Base-by-base conservation (phyloP, 2,888 invertebrate species). In the Parascotia fuliginaria region DNA sequence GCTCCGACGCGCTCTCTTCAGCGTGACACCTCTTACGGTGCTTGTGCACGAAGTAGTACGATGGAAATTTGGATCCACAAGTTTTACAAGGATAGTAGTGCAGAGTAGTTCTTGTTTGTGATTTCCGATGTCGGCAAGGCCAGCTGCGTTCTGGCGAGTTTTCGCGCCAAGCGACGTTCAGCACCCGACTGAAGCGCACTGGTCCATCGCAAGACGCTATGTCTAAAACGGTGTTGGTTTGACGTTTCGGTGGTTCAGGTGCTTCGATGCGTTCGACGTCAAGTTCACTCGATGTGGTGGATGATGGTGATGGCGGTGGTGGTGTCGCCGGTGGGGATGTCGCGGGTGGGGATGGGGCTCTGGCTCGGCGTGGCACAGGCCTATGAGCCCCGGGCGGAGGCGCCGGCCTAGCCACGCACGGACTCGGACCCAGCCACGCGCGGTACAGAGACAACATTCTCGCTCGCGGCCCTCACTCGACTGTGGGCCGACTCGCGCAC, bases 21-120 rank as follows among this genome's bases (percentile, higher is more conserved):
- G 95, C 95, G 78, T 98, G 97, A 75, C 97, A 97, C 72, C 96
- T 86, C 87, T 97, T 97, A 42, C 97, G 92, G 80, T 98, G 98
- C 77, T 98, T 98, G 81, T 98, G 97, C 15, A 97, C 97, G 89
- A 98, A 98, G 87, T 98, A 98, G 81, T 98, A 98, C 63, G 97
- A 97, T 0, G 98, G 98, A 81, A 98, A 98, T 83, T 97, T 97
- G 70, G 95, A 96, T 13, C 98, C 97, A 84, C 98, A 98, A 0
- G 96, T 97, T 87, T 97, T 98, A 87, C 98, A 98, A 0, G 98
- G 97, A 86, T 97, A 98, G 89, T 97, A 98, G 82, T 97, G 97
- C 0, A 97, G 94, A 73, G 97, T 95, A 82, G 97, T 94, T 42
- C 85, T 73, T 14, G 56, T 38, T 59, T 77, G 96, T 93, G 87